Evolutionary conservation across 2,888 invertebrate genomes (phyloP).

Genomic region (Branchellion lobata): DNA sequence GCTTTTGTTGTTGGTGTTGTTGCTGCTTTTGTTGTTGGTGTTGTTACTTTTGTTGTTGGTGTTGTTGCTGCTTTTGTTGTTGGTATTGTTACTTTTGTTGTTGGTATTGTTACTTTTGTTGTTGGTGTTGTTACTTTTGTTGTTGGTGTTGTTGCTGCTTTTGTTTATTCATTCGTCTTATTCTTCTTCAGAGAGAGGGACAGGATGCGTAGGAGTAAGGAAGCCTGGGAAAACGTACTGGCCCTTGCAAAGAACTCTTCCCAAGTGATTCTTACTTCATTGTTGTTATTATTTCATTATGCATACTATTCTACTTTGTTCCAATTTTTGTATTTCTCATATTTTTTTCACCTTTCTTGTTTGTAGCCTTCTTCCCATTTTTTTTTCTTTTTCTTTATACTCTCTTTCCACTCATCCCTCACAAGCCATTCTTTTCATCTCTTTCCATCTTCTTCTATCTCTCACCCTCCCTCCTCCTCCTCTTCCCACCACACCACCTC

Average conservation of each 20-base stretch:
- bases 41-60: slow-evolving; percentile 27
- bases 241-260: slow-evolving; percentile 76
- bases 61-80: not conserved
- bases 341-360: not conserved
- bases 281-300: not conserved
- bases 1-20: not conserved
- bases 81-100: not conserved
- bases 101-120: not conserved
- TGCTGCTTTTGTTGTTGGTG: slow-evolving; percentile 20
- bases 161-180: too few species aligned
- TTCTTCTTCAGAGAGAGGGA: slow-evolving; percentile 71
- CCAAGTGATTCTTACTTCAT: slow-evolving; percentile 54
- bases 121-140: not conserved
- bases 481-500: not conserved
- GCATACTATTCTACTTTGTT: not conserved
- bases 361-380: not conserved
- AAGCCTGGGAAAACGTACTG: slow-evolving; percentile 84
- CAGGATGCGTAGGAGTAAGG: slow-evolving; percentile 78
- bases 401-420: not conserved
- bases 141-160: not conserved
- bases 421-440: not conserved
- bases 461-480: not conserved
- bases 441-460: not conserved
- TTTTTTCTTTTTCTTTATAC: not conserved
- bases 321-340: not conserved